Conservation (phyloP, 2,113 vertebrate species). For the Prunella fulvescens region DNA sequence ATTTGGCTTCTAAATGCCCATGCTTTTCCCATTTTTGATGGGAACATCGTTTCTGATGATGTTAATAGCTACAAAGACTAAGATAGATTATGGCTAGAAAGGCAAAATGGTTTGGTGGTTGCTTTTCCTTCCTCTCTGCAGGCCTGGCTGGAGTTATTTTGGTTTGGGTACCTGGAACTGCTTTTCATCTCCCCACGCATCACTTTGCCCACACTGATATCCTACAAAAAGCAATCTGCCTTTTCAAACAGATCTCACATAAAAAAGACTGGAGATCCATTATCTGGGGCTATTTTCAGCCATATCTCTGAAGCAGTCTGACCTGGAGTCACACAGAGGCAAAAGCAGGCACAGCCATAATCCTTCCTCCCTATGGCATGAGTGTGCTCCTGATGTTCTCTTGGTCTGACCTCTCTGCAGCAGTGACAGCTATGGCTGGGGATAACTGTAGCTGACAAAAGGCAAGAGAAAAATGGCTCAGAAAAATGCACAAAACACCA, state of each 20-base stretch:
- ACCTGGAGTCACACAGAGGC: not conserved
- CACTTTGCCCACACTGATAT: fast-evolving
- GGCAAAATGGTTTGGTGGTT: not conserved
- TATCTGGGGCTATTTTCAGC: not conserved
- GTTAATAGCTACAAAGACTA: not conserved
- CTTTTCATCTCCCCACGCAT: not conserved
- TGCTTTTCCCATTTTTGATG: not conserved
- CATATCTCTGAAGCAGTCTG: not conserved
- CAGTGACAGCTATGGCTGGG: not conserved
- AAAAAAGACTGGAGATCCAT: not conserved
- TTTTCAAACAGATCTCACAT: not conserved
- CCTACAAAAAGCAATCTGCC: not conserved
- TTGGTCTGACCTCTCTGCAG: not conserved
- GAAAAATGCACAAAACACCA: not conserved
- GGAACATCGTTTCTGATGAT: not conserved
- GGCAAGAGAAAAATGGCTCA: not conserved
- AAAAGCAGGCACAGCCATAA: not conserved
- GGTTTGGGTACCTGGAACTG: not conserved
- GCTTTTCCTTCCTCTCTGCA: not conserved
- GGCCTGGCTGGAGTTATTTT: not conserved
- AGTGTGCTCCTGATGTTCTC: not conserved
- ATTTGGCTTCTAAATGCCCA: not conserved
- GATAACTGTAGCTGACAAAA: not conserved
- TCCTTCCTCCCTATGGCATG: not conserved
- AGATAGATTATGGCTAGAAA: not conserved